Evolutionary conservation across 2,888 invertebrate species (phyloP), one percentile per base, ranked within the genome.

Genomic region (Epinotia nisella): DNA sequence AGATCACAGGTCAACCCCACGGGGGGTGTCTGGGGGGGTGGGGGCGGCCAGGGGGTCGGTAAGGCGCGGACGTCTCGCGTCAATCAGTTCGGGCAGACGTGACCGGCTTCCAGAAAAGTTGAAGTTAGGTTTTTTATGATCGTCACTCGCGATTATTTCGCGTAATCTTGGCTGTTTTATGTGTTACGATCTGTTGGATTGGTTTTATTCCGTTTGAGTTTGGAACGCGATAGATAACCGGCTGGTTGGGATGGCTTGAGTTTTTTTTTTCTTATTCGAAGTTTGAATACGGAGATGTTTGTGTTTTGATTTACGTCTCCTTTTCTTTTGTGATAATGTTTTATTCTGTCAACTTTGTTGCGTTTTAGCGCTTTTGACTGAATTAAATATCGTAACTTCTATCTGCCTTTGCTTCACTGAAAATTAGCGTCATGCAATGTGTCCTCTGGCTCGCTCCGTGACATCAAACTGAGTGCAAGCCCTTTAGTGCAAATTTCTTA

Each of bases 21-120:
- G 70, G 75, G 73, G 71, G 79, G 77, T 79, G 79, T 70, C 60
- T 71, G 76, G 75, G 76, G 79, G 78, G 77, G 74, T 80, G 76
- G 78, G 75, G 60, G 76, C 17, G 70, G 73, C 70, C 69, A 61
- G 29, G 66, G 24, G 58, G 76, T 76, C 76, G 76, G 74, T 80
- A 83, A 87, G 90, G 90, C 88, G 90, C 87, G 88, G 90, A 90
- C 91, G 92, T 92, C 92, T 91, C 91, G 87, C 92, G 93, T 93
- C 93, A 93, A 93, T 93, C 93, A 93, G 92, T 90, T 90, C 86
- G 86, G 79, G 76, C 79, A 83, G 87, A 93, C 94, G 94, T 94
- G 94, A 88, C 87, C 85, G 81, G 93, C 45, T 56, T 72, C 61
- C 67, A 68, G 61, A 71, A 90, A 93, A 93, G 83, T 81, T 81